Base-by-base conservation (phyloP, 2,888 invertebrate genomes). In the Parthenolecanium corni region DNA sequence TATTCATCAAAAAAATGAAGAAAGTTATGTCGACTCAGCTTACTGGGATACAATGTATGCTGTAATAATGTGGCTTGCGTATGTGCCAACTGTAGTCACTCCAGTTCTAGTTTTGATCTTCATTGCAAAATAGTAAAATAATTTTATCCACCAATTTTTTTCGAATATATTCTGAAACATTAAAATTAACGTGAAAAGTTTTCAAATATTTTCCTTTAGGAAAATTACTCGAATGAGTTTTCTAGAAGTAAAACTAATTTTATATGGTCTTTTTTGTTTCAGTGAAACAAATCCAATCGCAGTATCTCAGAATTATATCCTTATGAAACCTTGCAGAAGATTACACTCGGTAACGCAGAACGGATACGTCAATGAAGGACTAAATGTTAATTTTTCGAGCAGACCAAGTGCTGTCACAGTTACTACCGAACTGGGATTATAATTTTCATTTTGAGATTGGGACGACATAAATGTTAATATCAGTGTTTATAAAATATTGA, bases 11-110 rank as follows among this genome's bases (percentile, higher is more conserved):
- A 40, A 20, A 42, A 52, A 42, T 16, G 62, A 52, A 5, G 62
- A 62, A 52, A 52, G 40, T 52, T 62, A 52, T 23, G 31, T 16
- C 20, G 42, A 62, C 18, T 42, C 31, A 21, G 12, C 40, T 12
- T 52, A 62, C 9, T 62, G 62, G 62, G 62, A 62, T 31, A 36
- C 52, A 18, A 52, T 62, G 62, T 62, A 52, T 52, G 62, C 52
- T 3, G 36, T 62, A 18, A 42, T 62, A 25, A 46, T 52, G 44
- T 62, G 62, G 62, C 16, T 62, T 20, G 62, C 52, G 24, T 62
- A 52, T 18, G 16, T 52, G n/a, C 62, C 62, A 6, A 40, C 52
- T 24, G 18, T 62, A 42, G 42, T 42, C 18, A 62, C 52, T 16
- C 62, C 62, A n/a, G 14, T 52, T n/a, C 42, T 62, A 18, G 46